These are phyloP conservation scores for Pterois miles DNA, from an alignment of 2,797 vertebrate species.

Conservation along the genomic window DNA sequence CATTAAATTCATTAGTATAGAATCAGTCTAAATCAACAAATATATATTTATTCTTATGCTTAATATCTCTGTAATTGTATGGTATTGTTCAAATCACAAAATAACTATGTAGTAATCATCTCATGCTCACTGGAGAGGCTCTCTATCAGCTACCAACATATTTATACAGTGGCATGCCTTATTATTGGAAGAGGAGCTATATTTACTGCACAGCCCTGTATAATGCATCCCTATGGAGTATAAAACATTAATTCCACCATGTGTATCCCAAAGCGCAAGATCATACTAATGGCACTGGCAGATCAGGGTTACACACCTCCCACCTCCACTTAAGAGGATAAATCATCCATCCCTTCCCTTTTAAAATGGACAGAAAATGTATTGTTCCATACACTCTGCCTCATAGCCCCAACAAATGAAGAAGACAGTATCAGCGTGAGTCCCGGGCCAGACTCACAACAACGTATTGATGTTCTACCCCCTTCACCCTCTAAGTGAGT, in stretches of 20 bases:
- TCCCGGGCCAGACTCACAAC: conserved; percentile 83
- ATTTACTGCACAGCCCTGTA: conserved; percentile 57
- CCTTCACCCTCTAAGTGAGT: conserved; percentile 87
- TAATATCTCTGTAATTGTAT: background rate
- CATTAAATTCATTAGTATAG: background rate
- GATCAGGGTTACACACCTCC: conserved; percentile 68
- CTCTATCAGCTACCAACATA: conserved; percentile 24
- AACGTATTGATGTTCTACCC: conserved; percentile 87
- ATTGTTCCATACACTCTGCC: conserved; percentile 66
- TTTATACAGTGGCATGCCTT: conserved; percentile 43
- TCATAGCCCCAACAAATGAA: conserved; percentile 76
- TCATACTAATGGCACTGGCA: conserved; percentile 63
- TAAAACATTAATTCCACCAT: conserved; percentile 58
- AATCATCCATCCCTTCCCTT: conserved; percentile 71
- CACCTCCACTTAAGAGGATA: conserved; percentile 68
- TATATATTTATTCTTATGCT: background rate
- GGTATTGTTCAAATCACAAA: background rate
- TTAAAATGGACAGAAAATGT: conserved; percentile 68
- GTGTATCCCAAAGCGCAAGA: conserved; percentile 58
- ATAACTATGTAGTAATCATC: conserved; percentile 11
- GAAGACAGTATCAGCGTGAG: conserved; percentile 79
- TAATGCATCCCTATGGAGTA: conserved; percentile 55
- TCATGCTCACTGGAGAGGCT: background rate
- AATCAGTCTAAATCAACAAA: background rate
- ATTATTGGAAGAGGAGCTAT: conserved; percentile 54